Percentiles rank a stretch among this genome's conserved stretches.
phyloP scores from a whole-genome alignment of 2,113 vertebrate species.

The Todiramphus saurophagus region DNA sequence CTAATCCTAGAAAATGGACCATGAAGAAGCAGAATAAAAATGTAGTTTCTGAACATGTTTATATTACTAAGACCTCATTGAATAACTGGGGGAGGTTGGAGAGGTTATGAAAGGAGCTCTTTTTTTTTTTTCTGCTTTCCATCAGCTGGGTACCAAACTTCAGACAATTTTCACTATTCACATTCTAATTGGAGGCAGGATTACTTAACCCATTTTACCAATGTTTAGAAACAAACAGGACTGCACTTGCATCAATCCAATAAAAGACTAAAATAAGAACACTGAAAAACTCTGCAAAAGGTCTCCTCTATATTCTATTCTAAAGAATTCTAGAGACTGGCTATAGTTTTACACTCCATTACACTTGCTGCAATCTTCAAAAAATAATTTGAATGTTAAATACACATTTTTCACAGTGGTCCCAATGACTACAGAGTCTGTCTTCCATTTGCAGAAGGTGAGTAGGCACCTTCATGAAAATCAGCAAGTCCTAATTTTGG shows the following conservation, averaged over 20 bases:
- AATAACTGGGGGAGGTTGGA: background rate
- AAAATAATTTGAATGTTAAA: background rate
- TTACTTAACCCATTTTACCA: background rate
- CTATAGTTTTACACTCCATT: background rate
- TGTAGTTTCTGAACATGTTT: background rate
- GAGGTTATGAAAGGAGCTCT: background rate
- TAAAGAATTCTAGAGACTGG: background rate
- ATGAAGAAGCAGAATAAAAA: slow-evolving; percentile 13
- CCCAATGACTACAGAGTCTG: background rate
- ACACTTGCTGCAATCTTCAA: background rate
- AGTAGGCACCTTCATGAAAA: background rate
- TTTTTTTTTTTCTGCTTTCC: background rate
- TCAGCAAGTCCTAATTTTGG: background rate
- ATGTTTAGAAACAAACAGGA: slow-evolving; percentile 17
- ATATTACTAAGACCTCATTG: background rate
- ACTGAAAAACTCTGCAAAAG: background rate
- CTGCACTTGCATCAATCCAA: background rate
- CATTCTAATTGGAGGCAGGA: background rate
- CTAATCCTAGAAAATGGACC: background rate
- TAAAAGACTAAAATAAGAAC: background rate
- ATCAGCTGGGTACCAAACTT: background rate
- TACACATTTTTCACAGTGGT: background rate
- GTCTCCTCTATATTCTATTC: background rate
- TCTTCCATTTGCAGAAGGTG: background rate
- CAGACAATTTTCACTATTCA: background rate